A percentile compares a stretch with the other conserved stretches of the same genome.
Conservation (phyloP, 2,888 invertebrate genomes). For the Orthonychiurus folsomi region DNA sequence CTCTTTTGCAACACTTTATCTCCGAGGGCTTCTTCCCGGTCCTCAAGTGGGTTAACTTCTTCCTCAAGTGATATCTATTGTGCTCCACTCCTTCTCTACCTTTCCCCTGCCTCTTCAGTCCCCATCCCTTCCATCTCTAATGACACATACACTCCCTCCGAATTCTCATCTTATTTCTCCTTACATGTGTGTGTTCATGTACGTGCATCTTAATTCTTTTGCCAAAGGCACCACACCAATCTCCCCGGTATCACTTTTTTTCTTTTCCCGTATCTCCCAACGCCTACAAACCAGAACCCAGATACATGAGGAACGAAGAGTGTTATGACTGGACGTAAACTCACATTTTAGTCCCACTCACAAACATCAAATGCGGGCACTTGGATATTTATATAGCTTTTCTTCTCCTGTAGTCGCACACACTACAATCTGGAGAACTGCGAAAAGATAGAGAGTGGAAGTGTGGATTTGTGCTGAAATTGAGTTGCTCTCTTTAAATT, state of each 20-base stretch:
- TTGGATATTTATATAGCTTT: neutral
- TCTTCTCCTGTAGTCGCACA: too few species aligned
- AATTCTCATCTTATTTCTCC: too few species aligned
- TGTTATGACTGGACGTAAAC: neutral
- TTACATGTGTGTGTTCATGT: too few species aligned
- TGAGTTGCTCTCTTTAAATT: constrained; percentile 13
- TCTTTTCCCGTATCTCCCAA: neutral
- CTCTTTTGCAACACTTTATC: constrained; percentile 15
- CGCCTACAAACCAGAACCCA: too few species aligned
- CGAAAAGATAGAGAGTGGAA: neutral
- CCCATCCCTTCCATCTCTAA: neutral
- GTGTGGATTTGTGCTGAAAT: neutral
- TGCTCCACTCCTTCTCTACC: neutral
- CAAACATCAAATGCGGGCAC: too few species aligned
- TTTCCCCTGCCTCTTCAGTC: too few species aligned
- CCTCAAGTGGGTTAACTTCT: constrained; percentile 10
- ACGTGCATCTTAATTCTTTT: neutral
- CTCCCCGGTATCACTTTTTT: too few species aligned
- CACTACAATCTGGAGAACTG: neutral
- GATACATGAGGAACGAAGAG: neutral
- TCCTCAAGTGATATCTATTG: constrained; percentile 2
- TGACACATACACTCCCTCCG: neutral
- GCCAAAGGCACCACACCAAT: neutral
- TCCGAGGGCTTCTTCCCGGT: neutral
- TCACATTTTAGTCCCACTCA: too few species aligned